A percentile compares a stretch with the other conserved stretches of the same genome.
These are phyloP conservation scores for Protula sp. DNA, from an alignment of 2,888 invertebrate species.

Conservation along the genomic window DNA sequence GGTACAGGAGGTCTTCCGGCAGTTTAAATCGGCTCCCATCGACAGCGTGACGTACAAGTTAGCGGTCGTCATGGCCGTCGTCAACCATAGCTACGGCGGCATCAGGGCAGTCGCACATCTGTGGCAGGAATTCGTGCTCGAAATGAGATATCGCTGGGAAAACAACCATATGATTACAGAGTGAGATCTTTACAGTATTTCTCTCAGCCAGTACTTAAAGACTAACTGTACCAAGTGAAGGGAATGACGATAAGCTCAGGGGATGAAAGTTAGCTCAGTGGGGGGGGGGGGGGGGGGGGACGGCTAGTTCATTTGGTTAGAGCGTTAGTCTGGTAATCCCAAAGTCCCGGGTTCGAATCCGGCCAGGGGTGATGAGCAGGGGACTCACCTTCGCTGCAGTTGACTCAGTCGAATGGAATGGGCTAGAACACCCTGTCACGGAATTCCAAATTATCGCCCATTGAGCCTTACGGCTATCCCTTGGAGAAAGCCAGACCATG, in stretches of 20 bases:
- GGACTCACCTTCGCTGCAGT: too few species aligned
- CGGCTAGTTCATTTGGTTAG: too few species aligned
- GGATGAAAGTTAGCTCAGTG: neutral
- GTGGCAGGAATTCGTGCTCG: constrained; percentile 89
- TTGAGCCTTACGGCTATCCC: too few species aligned
- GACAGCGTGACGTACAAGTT: constrained; percentile 79
- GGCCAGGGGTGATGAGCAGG: too few species aligned
- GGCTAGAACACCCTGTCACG: too few species aligned
- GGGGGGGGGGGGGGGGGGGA: too few species aligned
- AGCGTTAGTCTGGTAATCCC: too few species aligned
- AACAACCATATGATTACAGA: constrained; percentile 41
- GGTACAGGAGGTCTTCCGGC: constrained; percentile 43
- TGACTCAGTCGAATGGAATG: too few species aligned
- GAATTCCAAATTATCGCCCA: too few species aligned
- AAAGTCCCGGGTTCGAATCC: too few species aligned
- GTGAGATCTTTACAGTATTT: constrained; percentile 28
- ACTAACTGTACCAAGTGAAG: neutral
- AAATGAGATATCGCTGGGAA: constrained; percentile 86
- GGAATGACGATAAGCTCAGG: neutral
- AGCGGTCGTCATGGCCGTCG: constrained; percentile 61
- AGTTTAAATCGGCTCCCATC: constrained; percentile 71
- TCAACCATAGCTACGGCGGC: constrained; percentile 59
- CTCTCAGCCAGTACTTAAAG: neutral
- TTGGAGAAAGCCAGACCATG: too few species aligned
- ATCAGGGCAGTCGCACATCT: constrained; percentile 69